These are phyloP conservation scores for Pseudomugil gertrudae DNA, from an alignment of 2,797 vertebrate species.

Conservation along the genomic window DNA sequence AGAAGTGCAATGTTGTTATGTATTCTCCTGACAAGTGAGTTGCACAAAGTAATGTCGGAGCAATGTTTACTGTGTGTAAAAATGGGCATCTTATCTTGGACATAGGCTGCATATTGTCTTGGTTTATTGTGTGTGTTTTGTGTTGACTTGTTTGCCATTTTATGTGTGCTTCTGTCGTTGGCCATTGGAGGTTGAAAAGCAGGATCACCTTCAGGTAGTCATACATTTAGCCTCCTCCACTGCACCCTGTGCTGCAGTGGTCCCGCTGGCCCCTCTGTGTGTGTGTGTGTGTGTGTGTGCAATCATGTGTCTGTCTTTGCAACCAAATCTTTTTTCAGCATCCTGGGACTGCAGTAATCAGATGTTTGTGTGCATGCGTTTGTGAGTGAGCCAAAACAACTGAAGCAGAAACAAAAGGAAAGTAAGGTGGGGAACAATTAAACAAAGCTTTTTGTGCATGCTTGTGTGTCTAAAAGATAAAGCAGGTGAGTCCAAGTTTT, in stretches of 20 bases:
- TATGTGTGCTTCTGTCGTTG: constrained; percentile 18
- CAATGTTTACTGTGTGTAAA: not conserved
- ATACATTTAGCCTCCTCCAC: constrained; percentile 43
- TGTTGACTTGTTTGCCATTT: not conserved
- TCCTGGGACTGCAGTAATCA: constrained; percentile 48
- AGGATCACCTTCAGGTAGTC: constrained; percentile 67
- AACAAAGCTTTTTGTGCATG: not conserved
- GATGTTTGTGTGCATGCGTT: constrained; percentile 16
- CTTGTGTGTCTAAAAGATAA: not conserved
- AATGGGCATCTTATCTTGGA: not conserved
- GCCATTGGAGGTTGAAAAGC: constrained; percentile 55
- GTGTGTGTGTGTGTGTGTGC: not conserved
- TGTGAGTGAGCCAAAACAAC: constrained; percentile 27
- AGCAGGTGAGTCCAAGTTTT: constrained; percentile 14
- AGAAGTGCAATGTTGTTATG: too few relatives aligned
- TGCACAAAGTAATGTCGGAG: too few relatives aligned
- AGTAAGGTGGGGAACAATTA: constrained; percentile 24
- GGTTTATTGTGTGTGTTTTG: not conserved
- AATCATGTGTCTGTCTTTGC: constrained; percentile 32
- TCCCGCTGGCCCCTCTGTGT: constrained; percentile 23
- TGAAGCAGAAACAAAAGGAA: constrained; percentile 21
- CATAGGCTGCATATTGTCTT: too few relatives aligned
- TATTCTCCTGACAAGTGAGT: too few relatives aligned
- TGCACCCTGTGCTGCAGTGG: constrained; percentile 60
- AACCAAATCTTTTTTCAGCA: constrained; percentile 54